Base-by-base conservation (phyloP, 2,888 invertebrate genomes). In the Folsomia manolachei region DNA sequence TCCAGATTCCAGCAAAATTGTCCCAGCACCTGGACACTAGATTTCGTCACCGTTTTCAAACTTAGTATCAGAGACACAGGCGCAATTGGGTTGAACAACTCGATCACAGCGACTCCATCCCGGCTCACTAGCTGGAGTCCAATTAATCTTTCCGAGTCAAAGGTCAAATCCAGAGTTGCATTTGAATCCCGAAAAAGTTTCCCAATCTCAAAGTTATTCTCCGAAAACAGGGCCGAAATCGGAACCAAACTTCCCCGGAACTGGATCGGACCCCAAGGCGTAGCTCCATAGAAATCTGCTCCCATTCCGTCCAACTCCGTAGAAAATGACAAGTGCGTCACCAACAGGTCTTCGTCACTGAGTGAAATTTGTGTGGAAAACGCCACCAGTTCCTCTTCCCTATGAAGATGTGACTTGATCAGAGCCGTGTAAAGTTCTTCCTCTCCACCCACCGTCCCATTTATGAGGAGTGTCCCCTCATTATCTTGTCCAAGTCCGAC, bases 1-100 rank as follows among this genome's bases (percentile, higher is more conserved):
- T 76, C 77, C 7, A 80, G 56, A 75, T 82, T 74, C 82, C 82
- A 82, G 70, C 82, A 82, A 4, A 81, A 26, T 65, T 81, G 80
- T 2, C 74, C 78, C 7, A 74, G 71, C 19, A 81, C 26, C 24
- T 73, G 68, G 2, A 81, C 62, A 24, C 75, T 66, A 23, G 71
- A 71, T 69, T 70, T 69, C 18, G 66, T 56, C 4, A 71, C 56
- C 19, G 78, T 73, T 23, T 81, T 77, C 21, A 75, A 78, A 9
- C 73, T 73, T 23, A 81, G 74, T 1, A 79, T 71, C 14, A 82
- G 26, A 62, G 81, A 80, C 14, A 82, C 75, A 18, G 82, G 82
- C 1, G 78, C 76, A 62, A 82, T 73, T 2, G 82, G 82, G 69
- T 82, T 82, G 63, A 77, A 75, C 26, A 82, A 72, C 67, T 81